phyloP scores from a whole-genome alignment of 2,113 vertebrate species.

The Hypanus sabinus region DNA sequence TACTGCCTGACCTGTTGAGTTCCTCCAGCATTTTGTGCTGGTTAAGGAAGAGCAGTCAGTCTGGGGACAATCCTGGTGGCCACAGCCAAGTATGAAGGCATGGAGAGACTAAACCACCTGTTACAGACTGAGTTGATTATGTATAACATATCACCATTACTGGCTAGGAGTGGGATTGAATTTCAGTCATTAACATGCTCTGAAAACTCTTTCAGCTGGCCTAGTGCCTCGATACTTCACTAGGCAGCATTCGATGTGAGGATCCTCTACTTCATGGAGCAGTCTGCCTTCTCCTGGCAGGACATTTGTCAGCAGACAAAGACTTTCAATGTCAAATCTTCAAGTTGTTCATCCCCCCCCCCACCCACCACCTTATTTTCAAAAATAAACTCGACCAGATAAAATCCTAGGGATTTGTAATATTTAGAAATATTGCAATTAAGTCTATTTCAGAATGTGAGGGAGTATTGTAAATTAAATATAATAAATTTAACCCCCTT shows the following conservation, averaged over 20 bases:
- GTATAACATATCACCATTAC: neutral
- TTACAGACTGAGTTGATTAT: neutral
- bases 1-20: too few species aligned
- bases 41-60: neutral
- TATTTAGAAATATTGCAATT: neutral
- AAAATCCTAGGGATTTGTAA: neutral
- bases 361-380: too few species aligned
- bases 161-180: neutral
- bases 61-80: neutral
- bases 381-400: neutral
- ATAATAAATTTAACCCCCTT: too few species aligned
- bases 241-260: neutral
- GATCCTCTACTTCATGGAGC: neutral
- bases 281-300: conserved; percentile 27
- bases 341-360: neutral
- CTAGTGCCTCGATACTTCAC: neutral
- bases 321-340: neutral
- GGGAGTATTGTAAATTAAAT: neutral
- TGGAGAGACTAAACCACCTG: neutral
- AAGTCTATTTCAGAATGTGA: neutral
- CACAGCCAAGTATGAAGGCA: neutral
- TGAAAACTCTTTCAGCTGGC: neutral
- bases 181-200: neutral
- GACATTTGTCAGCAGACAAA: conserved; percentile 20
- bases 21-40: too few species aligned